phyloP scores from a whole-genome alignment of 2,113 vertebrate species.

The Prochilodus magdalenae region DNA sequence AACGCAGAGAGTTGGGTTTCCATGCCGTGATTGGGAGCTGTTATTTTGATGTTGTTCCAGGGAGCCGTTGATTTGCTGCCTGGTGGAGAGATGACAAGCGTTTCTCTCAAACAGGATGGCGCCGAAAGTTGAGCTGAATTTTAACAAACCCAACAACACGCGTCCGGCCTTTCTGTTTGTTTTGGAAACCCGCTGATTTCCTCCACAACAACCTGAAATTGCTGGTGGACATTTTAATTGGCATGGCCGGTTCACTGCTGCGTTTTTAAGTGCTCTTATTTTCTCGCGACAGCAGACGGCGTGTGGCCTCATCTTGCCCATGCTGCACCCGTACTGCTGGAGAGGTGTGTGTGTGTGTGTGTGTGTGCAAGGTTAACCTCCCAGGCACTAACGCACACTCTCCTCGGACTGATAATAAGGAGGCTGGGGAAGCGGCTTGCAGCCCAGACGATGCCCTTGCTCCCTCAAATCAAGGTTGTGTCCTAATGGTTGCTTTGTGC shows the following conservation, averaged over 20 bases:
- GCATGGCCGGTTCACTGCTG: slow-evolving; percentile 7
- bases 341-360: background rate
- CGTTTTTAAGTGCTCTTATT: slow-evolving; percentile 25
- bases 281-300: background rate
- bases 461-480: slow-evolving; percentile 26
- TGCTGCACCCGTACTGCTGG: slow-evolving; percentile 15
- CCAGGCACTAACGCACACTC: background rate
- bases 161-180: slow-evolving; percentile 34
- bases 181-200: slow-evolving; percentile 16
- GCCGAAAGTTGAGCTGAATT: background rate
- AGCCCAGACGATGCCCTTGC: background rate
- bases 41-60: slow-evolving; percentile 21
- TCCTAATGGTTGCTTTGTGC: background rate
- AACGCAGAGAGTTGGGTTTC: slow-evolving; percentile 10
- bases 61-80: slow-evolving; percentile 24
- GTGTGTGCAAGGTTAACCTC: slow-evolving; percentile 12
- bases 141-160: slow-evolving; percentile 20
- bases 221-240: slow-evolving; percentile 33
- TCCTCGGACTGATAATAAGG: slow-evolving; percentile 12
- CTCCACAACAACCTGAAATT: slow-evolving; percentile 16
- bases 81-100: slow-evolving; percentile 35
- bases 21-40: slow-evolving; percentile 7
- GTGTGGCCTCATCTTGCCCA: background rate
- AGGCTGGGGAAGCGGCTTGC: background rate
- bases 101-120: slow-evolving; percentile 24